A percentile compares a stretch with the other conserved stretches of the same genome.
Evolutionary conservation across 2,797 vertebrate genomes (phyloP).

Genomic region (Nyctalus aviator): DNA sequence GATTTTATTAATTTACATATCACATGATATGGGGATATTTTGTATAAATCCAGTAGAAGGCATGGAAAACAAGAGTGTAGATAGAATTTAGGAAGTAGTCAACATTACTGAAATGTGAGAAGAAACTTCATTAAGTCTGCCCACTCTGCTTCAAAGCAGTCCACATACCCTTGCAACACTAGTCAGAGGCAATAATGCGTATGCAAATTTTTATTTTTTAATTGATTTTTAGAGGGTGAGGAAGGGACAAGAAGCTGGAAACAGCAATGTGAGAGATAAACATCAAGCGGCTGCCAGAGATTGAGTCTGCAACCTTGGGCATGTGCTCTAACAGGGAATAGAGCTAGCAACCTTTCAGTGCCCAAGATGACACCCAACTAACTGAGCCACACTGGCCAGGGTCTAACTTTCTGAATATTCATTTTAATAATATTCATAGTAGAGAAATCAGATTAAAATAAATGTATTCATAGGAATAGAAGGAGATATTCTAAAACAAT

Average conservation of each 20-base stretch:
- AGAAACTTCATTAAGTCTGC: background rate
- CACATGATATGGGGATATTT: background rate
- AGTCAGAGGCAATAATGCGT: background rate
- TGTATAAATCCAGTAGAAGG: background rate
- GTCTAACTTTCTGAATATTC: background rate
- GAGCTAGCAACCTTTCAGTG: background rate
- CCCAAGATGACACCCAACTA: background rate
- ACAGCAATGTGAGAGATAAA: background rate
- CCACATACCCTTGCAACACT: background rate
- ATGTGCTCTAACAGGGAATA: background rate
- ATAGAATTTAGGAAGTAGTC: background rate
- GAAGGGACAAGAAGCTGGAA: no score
- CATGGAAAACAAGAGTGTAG: background rate
- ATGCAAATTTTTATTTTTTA: background rate
- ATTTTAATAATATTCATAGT: background rate
- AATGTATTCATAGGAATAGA: background rate
- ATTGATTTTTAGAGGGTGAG: background rate
- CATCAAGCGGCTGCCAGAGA: background rate
- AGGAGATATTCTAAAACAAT: background rate
- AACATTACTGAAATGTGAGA: background rate
- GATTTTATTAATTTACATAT: background rate
- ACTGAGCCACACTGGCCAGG: background rate
- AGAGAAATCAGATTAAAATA: background rate
- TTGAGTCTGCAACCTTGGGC: background rate
- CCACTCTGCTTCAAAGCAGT: background rate